Evolutionary conservation across 2,888 invertebrate species (phyloP), one percentile per base, ranked within the genome.

Genomic region (Loripinus fragilis): DNA sequence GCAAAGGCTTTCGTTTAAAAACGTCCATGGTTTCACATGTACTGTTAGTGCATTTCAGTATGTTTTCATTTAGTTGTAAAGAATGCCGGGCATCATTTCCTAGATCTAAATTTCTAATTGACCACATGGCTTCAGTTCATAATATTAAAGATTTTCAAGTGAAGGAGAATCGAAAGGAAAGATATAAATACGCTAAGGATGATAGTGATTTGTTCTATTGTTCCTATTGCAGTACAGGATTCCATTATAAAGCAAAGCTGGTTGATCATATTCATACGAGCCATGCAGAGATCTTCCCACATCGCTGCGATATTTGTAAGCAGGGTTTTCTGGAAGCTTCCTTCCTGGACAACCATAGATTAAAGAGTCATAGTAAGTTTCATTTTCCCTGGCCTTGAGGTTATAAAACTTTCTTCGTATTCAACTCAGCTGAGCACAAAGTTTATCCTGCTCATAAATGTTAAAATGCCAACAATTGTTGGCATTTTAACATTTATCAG

Each of bases 51-150:
- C 90, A 90, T 77, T 88, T 88, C 64, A 88, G 87, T 55, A 65
- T 90, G 10, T 87, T 78, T 71, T 84, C 89, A 25, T 89, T 83
- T 74, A 55, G 76, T 12, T 88, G 88, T 67, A 71, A 75, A 38
- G 67, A 78, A 3, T 90, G 90, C 71, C 83, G 80, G 33, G 69
- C 78, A 12, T 80, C 81, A 23, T 89, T 89, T 76, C 68, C 81
- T 8, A 69, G 85, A 23, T 78, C 84, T 15, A 84, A 81, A 17
- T 68, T 81, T 60, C 72, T 89, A n/a, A 80, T 84, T 33, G 85
- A 87, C 7, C 91, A 91, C 74, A 88, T 91, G 89, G 67, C 68
- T 23, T 74, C 85, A 10, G 80, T 78, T 1, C 91, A 91, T 77
- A 76, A 82, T n/a, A 52, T 83, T 25, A 15, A 67, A 10, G 69